Evolutionary conservation across 2,113 vertebrate genomes (phyloP), one percentile per base, ranked within the genome.

Genomic region (Amphiprion ocellaris): DNA sequence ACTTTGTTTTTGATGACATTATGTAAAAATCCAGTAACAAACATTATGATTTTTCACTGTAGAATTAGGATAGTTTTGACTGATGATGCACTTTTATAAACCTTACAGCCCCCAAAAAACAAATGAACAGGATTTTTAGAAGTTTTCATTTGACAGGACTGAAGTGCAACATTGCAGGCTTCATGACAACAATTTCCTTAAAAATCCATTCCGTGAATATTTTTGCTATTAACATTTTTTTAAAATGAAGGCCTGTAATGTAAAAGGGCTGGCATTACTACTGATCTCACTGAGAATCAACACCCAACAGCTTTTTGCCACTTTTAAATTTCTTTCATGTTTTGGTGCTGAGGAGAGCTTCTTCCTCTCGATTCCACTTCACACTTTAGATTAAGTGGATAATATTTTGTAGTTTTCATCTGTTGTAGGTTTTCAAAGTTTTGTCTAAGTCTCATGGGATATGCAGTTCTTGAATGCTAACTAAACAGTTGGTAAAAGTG

Each of bases 1-100:
- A 88, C 85, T 89, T 87, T 85, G 69, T 68, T 79, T 81, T 77
- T 82, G 14, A 71, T 64, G n/a, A 67, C 44, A 62, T 82, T n/a
- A 72, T 74, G n/a, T 73, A 73, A 64, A 73, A 80, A 66, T 39
- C n/a, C 37, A 53, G 33, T 53, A 30, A 46, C 44, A 62, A 26
- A 52, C 33, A 60, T 10, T 50, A 21, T 37, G 26, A 64, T 79
- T 80, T 81, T 52, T 58, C 19, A 50, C 49, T 15, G 11, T 14
- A 54, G 11, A 23, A 74, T 65, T 41, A 30, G 53, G 33, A 50
- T 37, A 4, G 33, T 50, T 66, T 26, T 75, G 28, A 76, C 41
- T 49, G 8, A 71, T 52, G 19, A 77, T 55, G 70, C 73, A 83
- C 56, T 67, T 72, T 83, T 10, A 5, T 69, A 72, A 80, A 72